These are phyloP conservation scores for Mactra quadrangularis DNA, from an alignment of 1,140 invertebrate genomes.

Conservation along the genomic window DNA sequence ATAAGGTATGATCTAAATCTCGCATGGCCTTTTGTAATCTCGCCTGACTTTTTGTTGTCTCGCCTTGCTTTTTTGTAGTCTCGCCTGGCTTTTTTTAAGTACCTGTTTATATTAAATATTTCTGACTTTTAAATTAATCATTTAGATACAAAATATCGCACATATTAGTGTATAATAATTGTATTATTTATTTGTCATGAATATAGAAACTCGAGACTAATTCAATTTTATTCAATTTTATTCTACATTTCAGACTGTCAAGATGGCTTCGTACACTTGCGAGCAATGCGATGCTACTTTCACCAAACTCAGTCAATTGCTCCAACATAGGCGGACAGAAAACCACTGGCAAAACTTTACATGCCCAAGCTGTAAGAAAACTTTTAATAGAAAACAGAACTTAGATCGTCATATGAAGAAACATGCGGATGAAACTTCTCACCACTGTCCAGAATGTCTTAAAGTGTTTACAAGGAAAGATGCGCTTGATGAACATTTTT, in stretches of 20 bases:
- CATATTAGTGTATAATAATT: not conserved
- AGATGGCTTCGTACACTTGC: slow-evolving; percentile 39
- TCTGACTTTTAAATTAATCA: not conserved
- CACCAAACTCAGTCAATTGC: slow-evolving; percentile 30
- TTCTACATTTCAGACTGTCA: not conserved
- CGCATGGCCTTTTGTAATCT: too few relatives aligned
- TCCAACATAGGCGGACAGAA: slow-evolving; percentile 33
- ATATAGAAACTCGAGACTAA: not conserved
- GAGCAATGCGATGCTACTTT: slow-evolving; percentile 21
- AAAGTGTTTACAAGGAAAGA: slow-evolving; percentile 48
- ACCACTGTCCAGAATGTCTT: slow-evolving; percentile 60
- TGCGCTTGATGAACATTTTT: slow-evolving; percentile 40
- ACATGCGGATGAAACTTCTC: slow-evolving; percentile 22
- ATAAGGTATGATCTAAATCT: too few relatives aligned
- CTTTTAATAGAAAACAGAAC: slow-evolving; percentile 54
- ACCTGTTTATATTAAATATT: not conserved
- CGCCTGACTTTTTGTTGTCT: slow-evolving; percentile 19
- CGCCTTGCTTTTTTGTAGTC: not conserved
- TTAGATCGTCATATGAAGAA: slow-evolving; percentile 45
- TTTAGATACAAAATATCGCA: not conserved
- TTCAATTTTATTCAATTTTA: too few relatives aligned
- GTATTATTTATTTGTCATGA: not conserved
- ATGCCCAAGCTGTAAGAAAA: slow-evolving; percentile 50
- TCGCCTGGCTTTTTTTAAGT: not conserved
- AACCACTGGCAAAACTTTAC: slow-evolving; percentile 19